Conservation (phyloP, 2,797 vertebrate genomes). For the Manis javanica region DNA sequence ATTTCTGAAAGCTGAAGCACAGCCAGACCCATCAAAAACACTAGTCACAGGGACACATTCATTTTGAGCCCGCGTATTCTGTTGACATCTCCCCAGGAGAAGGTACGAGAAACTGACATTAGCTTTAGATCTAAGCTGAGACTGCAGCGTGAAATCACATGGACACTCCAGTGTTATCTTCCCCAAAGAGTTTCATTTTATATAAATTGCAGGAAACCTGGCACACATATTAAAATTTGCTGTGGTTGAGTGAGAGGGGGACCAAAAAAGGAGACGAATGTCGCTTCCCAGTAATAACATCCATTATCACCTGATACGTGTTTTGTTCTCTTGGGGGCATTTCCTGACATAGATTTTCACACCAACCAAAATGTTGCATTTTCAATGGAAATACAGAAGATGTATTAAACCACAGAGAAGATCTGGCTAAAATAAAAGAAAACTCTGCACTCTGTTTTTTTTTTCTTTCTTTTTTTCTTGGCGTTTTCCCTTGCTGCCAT, state of each 20-base stretch:
- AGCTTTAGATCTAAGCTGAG: slow-evolving; percentile 65
- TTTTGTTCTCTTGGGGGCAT: slow-evolving; percentile 57
- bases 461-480: no score
- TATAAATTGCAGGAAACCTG: slow-evolving; percentile 60
- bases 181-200: slow-evolving; percentile 64
- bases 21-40: slow-evolving; percentile 44
- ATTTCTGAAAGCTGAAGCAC: slow-evolving; percentile 34
- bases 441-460: background rate
- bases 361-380: slow-evolving; percentile 43
- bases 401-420: background rate
- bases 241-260: slow-evolving; percentile 39
- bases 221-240: slow-evolving; percentile 62
- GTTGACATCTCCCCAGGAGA: slow-evolving; percentile 49
- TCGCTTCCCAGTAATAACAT: slow-evolving; percentile 52
- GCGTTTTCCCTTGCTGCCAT: background rate
- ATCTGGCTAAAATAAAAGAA: slow-evolving; percentile 1
- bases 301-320: slow-evolving; percentile 50
- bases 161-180: slow-evolving; percentile 58
- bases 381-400: slow-evolving; percentile 35
- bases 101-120: slow-evolving; percentile 43
- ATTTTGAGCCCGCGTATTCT: slow-evolving; percentile 7
- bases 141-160: slow-evolving; percentile 64
- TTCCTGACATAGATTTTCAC: slow-evolving; percentile 61
- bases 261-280: background rate
- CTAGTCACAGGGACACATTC: slow-evolving; percentile 27